These are phyloP conservation scores for Punctoribates punctum DNA, from an alignment of 2,888 invertebrate species.

Conservation along the genomic window DNA sequence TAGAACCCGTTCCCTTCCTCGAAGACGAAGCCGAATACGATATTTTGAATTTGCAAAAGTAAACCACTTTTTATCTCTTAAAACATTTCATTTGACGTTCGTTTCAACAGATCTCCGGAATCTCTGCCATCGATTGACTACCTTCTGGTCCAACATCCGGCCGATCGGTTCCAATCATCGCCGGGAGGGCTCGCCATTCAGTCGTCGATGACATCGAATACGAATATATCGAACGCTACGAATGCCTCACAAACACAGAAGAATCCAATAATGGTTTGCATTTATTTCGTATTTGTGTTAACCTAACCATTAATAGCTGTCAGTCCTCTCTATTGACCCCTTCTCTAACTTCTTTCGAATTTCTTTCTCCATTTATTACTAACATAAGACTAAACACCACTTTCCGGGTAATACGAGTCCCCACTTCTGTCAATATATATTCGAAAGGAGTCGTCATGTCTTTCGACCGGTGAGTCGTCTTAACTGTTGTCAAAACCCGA, in stretches of 20 bases:
- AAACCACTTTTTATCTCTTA: constrained; percentile 23
- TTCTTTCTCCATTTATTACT: not conserved
- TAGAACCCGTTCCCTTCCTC: constrained; percentile 88
- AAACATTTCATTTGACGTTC: not conserved
- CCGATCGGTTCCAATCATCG: constrained; percentile 56
- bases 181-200: constrained; percentile 49
- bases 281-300: too few species aligned
- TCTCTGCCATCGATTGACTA: constrained; percentile 70
- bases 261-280: constrained; percentile 53
- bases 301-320: too few species aligned
- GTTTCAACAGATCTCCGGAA: constrained; percentile 62
- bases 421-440: constrained; percentile 89
- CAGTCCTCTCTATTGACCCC: not conserved
- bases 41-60: constrained; percentile 62
- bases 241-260: constrained; percentile 52
- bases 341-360: not conserved
- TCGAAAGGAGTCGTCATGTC: constrained; percentile 93
- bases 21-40: constrained; percentile 97
- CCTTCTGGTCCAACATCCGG: constrained; percentile 77
- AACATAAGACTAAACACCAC: constrained; percentile 60
- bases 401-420: constrained; percentile 94
- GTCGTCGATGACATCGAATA: constrained; percentile 47
- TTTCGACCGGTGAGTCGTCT: constrained; percentile 79
- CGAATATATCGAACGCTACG: not conserved
- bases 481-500: constrained; percentile 30